Evolutionary conservation across 2,888 invertebrate species (phyloP).

Genomic region (Allophyes oxyacanthae): DNA sequence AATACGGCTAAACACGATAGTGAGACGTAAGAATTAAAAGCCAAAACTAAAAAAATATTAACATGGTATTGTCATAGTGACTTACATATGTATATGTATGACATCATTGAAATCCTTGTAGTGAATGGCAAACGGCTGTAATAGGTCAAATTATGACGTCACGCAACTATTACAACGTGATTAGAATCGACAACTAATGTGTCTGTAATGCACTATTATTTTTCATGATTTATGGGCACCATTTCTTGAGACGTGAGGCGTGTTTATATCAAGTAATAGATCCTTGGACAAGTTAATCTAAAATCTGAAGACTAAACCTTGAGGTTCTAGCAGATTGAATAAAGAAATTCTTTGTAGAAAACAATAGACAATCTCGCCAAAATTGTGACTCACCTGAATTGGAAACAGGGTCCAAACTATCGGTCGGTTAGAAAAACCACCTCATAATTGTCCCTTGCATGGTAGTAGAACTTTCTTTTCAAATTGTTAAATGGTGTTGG

Average conservation of each 20-base stretch:
- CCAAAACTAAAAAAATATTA: constrained; percentile 27
- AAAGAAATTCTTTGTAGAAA: too few species aligned
- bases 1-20: too few species aligned
- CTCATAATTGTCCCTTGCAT: too few species aligned
- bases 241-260: constrained; percentile 7
- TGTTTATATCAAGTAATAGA: constrained; percentile 16
- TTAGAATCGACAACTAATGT: constrained; percentile 7
- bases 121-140: constrained; percentile 42
- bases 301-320: too few species aligned
- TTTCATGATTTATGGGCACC: constrained; percentile 27
- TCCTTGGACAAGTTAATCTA: constrained; percentile 1
- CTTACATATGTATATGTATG: constrained; percentile 34
- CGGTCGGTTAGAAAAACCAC: too few species aligned
- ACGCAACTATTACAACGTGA: constrained; percentile 33
- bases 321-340: too few species aligned
- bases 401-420: too few species aligned
- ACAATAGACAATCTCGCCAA: too few species aligned
- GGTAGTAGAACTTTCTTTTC: too few species aligned
- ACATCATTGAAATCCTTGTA: constrained; percentile 48
- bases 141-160: constrained; percentile 53
- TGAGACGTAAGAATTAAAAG: constrained; percentile 6
- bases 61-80: constrained; percentile 22
- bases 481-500: too few species aligned
- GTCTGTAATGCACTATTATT: constrained; percentile 13
- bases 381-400: too few species aligned